Base-by-base conservation (phyloP, 2,113 vertebrate species). In the Chionodraco myersi region DNA sequence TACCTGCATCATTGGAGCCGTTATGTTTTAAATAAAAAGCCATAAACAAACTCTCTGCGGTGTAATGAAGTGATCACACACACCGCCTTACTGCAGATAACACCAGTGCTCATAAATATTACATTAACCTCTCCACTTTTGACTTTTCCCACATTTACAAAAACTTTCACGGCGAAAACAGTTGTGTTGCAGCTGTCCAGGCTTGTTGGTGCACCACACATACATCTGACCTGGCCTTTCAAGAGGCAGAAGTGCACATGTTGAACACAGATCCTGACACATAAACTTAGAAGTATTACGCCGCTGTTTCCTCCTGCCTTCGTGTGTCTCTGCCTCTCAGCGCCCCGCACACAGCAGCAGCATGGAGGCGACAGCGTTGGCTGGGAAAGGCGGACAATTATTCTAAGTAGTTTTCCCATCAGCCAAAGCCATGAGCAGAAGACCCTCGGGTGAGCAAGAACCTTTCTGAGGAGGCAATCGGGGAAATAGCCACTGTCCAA, bases 321-420 rank as follows among this genome's bases (percentile, higher is more conserved):
- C 30, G 41, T 51, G 63, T 45, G 21, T 51, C 36, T 51, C 58
- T n/a, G 23, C 1, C 26, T 51, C 71, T 9, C 49, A 57, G 45
- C 34, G 21, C 15, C 65, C 15, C 65, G 23, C 51, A 48, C 14
- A 48, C 63, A 48, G 18, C 53, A 30, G 57, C 45, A 62, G 70
- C 59, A 6, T 12, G 47, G 75, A 59, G 80, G 76, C 74, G 62
- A 74, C 79, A 63, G 71, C 72, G 18, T 56, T 64, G 62, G 87
- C 77, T 72, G n/a, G 21, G 60, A 80, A 79, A n/a, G 58, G 76
- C 74, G 83, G 90, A 89, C 93, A 94, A 94, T 94, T 94, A 95
- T 92, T 93, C 82, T 93, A 93, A 95, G 92, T 92, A 93, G 92
- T 92, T 92, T 92, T 92, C 88, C 92, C 93, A 93, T 94, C 91